Conservation (phyloP, 2,888 invertebrate genomes). For the Drosophila macrospina region DNA sequence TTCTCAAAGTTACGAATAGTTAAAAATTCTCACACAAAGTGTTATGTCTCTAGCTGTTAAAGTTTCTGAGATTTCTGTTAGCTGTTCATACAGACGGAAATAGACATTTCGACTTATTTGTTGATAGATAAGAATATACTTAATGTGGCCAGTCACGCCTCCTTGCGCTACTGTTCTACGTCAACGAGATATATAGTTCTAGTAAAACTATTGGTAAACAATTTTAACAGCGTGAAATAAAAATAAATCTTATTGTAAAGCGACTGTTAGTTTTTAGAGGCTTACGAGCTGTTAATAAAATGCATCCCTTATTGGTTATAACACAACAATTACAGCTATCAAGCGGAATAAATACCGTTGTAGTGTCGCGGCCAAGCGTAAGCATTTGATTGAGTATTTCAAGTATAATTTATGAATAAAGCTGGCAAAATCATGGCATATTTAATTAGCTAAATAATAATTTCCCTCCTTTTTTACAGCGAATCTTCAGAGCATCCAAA, state of each 20-base stretch:
- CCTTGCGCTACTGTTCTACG: too few species aligned
- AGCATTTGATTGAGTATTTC: background rate
- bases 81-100: too few species aligned
- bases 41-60: too few species aligned
- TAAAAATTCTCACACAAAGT: too few species aligned
- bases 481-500: background rate
- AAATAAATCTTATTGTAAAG: background rate
- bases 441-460: background rate
- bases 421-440: background rate
- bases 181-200: too few species aligned
- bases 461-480: background rate
- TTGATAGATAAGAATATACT: too few species aligned
- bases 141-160: too few species aligned
- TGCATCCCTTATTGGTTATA: background rate
- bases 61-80: too few species aligned
- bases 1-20: background rate
- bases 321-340: too few species aligned
- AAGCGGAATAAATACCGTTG: background rate
- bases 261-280: too few species aligned
- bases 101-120: too few species aligned
- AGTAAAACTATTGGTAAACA: background rate
- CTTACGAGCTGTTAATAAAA: background rate
- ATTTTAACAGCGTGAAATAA: background rate
- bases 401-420: constrained; percentile 6
- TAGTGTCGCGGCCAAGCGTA: background rate